Conservation (phyloP, 2,888 invertebrate species). For the Ennomos erosarius region DNA sequence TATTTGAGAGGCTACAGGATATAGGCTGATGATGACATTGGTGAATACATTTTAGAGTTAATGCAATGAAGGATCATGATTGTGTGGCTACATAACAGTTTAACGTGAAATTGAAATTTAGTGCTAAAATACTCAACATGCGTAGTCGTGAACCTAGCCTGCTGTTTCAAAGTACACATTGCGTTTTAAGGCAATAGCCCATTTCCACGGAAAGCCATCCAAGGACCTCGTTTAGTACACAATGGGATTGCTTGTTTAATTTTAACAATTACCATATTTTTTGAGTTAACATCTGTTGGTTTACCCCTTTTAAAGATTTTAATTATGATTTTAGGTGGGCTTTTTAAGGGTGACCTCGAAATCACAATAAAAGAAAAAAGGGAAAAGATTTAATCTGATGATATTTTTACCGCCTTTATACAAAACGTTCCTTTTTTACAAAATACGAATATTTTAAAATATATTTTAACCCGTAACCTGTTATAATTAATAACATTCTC, state of each 20-base stretch:
- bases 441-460: too few species aligned
- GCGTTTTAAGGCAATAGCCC: conserved; percentile 71
- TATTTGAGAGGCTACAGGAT: too few species aligned
- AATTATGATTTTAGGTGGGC: conserved; percentile 52
- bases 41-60: too few species aligned
- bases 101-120: too few species aligned
- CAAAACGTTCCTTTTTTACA: too few species aligned
- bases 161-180: conserved; percentile 59
- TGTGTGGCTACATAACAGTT: too few species aligned
- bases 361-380: conserved; percentile 23
- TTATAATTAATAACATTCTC: too few species aligned
- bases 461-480: too few species aligned
- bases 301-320: conserved; percentile 61
- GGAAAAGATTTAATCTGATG: conserved; percentile 9
- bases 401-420: not conserved
- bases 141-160: not conserved
- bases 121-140: too few species aligned
- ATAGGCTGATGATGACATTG: too few species aligned
- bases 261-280: conserved; percentile 74
- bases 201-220: conserved; percentile 65
- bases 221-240: conserved; percentile 63
- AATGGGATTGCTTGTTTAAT: conserved; percentile 72
- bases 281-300: conserved; percentile 65
- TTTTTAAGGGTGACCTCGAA: conserved; percentile 25
- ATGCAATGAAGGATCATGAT: too few species aligned